Conservation (phyloP, 2,888 invertebrate species). For the Mallateleia sp. region DNA sequence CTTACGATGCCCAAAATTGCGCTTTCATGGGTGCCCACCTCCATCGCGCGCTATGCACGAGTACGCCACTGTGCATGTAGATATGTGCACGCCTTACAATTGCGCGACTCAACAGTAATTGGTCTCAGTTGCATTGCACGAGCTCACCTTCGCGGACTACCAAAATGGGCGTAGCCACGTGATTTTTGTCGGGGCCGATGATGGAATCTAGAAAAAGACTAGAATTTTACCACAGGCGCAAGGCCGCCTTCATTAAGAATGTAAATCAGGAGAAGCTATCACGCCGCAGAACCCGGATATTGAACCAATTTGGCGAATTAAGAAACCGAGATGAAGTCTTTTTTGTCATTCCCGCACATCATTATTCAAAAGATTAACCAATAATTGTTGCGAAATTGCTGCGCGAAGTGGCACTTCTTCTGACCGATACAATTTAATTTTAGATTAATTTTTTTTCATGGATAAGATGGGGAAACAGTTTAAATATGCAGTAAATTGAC, state of each 20-base stretch:
- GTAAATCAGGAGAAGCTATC: constrained; percentile 51
- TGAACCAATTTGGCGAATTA: constrained; percentile 67
- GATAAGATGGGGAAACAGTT: not conserved
- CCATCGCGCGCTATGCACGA: constrained; percentile 67
- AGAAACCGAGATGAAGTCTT: constrained; percentile 54
- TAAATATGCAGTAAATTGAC: constrained; percentile 4
- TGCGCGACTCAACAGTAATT: constrained; percentile 69
- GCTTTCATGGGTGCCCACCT: constrained; percentile 57
- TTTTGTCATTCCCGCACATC: constrained; percentile 54
- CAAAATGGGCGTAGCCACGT: constrained; percentile 63
- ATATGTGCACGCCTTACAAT: constrained; percentile 72
- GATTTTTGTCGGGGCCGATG: constrained; percentile 51
- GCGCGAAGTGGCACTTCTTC: constrained; percentile 53
- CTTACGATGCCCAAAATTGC: constrained; percentile 42
- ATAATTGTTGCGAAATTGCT: constrained; percentile 64
- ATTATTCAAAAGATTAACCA: constrained; percentile 61
- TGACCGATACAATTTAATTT: constrained; percentile 17
- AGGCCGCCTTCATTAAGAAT: constrained; percentile 45
- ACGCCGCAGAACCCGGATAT: constrained; percentile 58
- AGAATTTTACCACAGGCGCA: constrained; percentile 17
- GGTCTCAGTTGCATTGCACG: constrained; percentile 65
- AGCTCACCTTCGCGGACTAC: constrained; percentile 45
- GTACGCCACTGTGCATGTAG: constrained; percentile 37
- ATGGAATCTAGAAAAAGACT: constrained; percentile 61
- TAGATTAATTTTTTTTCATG: constrained; percentile 27